Evolutionary conservation across 2,113 vertebrate species (phyloP).

Genomic region (Sinocyclocheilus grahami): DNA sequence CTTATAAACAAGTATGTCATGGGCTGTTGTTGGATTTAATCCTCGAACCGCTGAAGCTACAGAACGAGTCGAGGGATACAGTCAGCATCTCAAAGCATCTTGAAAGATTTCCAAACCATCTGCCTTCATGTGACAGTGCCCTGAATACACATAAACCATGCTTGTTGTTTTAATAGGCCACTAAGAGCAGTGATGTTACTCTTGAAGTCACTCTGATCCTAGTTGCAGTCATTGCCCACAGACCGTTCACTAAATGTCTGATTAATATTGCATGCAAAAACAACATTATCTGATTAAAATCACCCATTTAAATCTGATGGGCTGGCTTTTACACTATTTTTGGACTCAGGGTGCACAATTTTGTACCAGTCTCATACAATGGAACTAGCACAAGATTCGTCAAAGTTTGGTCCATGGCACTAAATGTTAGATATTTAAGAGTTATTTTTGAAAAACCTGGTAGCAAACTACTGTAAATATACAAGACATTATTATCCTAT

Average conservation of each 20-base stretch:
- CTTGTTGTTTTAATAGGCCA: neutral
- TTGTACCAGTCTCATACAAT: neutral
- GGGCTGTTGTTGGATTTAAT: neutral
- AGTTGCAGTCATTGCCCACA: neutral
- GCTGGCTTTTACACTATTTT: neutral
- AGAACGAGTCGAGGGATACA: neutral
- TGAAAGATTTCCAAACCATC: slow-evolving; percentile 3
- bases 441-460: neutral
- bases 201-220: neutral
- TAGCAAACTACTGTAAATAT: neutral
- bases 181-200: neutral
- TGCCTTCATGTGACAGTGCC: neutral
- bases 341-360: neutral
- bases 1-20: neutral
- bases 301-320: neutral
- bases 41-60: neutral
- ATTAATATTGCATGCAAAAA: neutral
- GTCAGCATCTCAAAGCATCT: neutral
- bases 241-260: neutral
- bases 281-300: neutral
- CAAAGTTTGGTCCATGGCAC: neutral
- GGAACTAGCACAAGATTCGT: neutral
- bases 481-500: neutral
- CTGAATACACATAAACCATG: neutral
- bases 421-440: neutral